A percentile compares a stretch with the other conserved stretches of the same genome.
phyloP scores from a whole-genome alignment of 1,140 invertebrate species.

The Ephestia elutella region DNA sequence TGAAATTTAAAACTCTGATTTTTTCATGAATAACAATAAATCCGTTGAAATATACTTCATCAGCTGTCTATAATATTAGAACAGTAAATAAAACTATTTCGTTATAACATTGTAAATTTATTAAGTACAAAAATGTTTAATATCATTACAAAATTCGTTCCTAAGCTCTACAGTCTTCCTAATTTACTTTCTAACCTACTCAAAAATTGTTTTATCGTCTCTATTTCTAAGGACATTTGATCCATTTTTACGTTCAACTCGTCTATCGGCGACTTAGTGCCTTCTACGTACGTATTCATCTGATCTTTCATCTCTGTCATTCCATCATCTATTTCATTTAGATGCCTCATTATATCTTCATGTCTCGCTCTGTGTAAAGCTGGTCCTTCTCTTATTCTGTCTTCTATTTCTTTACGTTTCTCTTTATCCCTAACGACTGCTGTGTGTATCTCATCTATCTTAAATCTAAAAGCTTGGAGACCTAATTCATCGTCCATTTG shows the following conservation, averaged over 20 bases:
- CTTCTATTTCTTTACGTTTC: slow-evolving; percentile 21
- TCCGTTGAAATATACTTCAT: too few relatives aligned
- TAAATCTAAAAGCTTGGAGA: slow-evolving; percentile 35
- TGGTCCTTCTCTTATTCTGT: slow-evolving; percentile 15
- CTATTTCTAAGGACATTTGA: slow-evolving; percentile 54
- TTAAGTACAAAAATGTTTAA: not conserved
- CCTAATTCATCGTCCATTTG: slow-evolving; percentile 40
- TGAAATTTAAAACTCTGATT: too few relatives aligned
- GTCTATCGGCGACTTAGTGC: slow-evolving; percentile 39
- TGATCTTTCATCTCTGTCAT: slow-evolving; percentile 40
- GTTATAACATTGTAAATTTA: not conserved
- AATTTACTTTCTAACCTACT: slow-evolving; percentile 55
- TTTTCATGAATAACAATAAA: too few relatives aligned
- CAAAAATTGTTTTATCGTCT: slow-evolving; percentile 51
- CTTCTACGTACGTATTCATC: slow-evolving; percentile 31
- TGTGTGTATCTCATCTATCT: slow-evolving; percentile 52
- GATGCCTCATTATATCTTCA: slow-evolving; percentile 41
- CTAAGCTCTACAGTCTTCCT: slow-evolving; percentile 16
- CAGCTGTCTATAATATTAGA: too few relatives aligned
- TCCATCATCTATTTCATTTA: slow-evolving; percentile 42
- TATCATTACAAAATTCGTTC: not conserved
- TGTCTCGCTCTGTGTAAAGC: slow-evolving; percentile 26
- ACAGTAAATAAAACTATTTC: too few relatives aligned
- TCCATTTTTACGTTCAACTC: slow-evolving; percentile 53
- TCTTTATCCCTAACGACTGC: slow-evolving; percentile 30